Conservation (phyloP, 1,140 invertebrate species). For the Rhopalosiphum padi region DNA sequence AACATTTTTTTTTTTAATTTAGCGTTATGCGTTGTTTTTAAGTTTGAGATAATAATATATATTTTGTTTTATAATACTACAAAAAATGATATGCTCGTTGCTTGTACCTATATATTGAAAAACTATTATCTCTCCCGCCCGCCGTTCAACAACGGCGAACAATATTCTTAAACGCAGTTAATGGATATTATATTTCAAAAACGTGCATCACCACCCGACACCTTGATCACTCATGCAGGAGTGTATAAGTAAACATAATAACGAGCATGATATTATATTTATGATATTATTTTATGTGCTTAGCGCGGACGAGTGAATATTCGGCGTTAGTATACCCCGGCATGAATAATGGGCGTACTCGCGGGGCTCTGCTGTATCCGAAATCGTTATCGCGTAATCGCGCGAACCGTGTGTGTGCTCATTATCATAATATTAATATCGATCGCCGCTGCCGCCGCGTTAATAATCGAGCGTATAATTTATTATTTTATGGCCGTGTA, state of each 20-base stretch:
- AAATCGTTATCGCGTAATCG: slow-evolving; percentile 15
- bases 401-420: not conserved
- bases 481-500: not conserved
- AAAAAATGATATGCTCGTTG: not conserved
- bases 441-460: not conserved
- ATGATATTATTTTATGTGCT: not conserved
- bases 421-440: slow-evolving; percentile 1
- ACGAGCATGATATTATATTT: not conserved
- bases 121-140: not conserved
- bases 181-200: not conserved
- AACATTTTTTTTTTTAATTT: not conserved
- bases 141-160: not conserved
- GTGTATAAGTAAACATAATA: slow-evolving; percentile 5
- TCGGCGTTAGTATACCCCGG: not conserved
- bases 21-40: not conserved
- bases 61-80: not conserved
- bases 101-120: not conserved
- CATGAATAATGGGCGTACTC: not conserved
- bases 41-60: not conserved
- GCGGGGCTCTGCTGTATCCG: not conserved
- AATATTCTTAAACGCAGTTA: not conserved
- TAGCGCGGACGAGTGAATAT: not conserved
- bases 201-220: not conserved
- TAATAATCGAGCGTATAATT: not conserved
- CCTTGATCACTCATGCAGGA: slow-evolving; percentile 1